Conservation (phyloP, 2,797 vertebrate species). For the Microctenopoma stevenorrisi region DNA sequence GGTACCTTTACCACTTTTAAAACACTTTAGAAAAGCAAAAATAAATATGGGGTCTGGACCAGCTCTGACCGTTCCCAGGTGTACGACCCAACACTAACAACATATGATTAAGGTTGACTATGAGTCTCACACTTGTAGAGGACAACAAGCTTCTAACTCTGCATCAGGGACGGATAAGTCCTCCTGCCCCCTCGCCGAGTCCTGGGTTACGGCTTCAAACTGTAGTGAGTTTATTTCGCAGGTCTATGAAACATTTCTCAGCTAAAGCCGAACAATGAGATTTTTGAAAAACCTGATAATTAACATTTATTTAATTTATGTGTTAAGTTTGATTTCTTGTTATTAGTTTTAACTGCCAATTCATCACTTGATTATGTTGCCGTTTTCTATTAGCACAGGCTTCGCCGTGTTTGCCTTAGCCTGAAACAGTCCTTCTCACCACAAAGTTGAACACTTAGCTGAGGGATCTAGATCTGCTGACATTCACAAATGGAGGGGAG, state of each 20-base stretch:
- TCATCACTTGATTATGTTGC: conserved; percentile 70
- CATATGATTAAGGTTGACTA: conserved; percentile 69
- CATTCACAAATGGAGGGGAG: conserved; percentile 87
- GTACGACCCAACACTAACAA: conserved; percentile 74
- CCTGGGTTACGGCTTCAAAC: conserved; percentile 59
- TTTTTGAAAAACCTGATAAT: conserved; percentile 23
- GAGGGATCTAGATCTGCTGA: conserved; percentile 92
- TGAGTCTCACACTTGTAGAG: conserved; percentile 62
- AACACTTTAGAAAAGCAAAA: conserved; percentile 49
- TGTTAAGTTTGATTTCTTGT: conserved; percentile 6
- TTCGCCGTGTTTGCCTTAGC: conserved; percentile 92
- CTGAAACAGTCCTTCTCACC: conserved; percentile 85
- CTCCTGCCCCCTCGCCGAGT: conserved; percentile 43
- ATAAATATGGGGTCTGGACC: conserved; percentile 34
- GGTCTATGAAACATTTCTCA: conserved; percentile 68
- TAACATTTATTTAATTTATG: not conserved
- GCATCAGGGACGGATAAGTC: conserved; percentile 67
- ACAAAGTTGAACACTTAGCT: conserved; percentile 88
- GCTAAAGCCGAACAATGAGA: conserved; percentile 50
- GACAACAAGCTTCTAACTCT: conserved; percentile 48
- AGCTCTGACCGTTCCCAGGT: not conserved
- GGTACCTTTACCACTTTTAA: conserved; percentile 39
- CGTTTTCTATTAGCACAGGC: conserved; percentile 90
- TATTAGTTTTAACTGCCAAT: conserved; percentile 21
- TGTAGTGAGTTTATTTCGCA: conserved; percentile 58